Base-by-base conservation (phyloP, 2,113 vertebrate species). In the Epinephelus moara region DNA sequence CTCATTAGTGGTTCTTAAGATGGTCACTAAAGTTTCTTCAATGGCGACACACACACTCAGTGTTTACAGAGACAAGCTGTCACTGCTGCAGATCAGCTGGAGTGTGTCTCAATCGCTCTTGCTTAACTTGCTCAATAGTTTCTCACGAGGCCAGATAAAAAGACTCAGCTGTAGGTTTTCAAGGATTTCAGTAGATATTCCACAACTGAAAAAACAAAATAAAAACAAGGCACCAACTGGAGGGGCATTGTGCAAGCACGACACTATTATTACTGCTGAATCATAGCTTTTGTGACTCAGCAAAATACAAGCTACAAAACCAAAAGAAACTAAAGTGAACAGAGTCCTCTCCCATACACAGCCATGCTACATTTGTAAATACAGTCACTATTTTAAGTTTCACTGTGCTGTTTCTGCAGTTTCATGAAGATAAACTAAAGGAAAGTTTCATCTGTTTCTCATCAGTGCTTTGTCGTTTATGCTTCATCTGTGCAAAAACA, bases 201-300 rank as follows among this genome's bases (percentile, higher is more conserved):
- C 78, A 81, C 55, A 80, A 71, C 60, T 76, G 67, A 84, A 91
- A 90, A 82, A 47, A 59, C 61, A 73, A 27, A 87, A 73, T 50
- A 69, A 81, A 84, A 67, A 33, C 37, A 52, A 57, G 61, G 55
- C 81, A 87, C 50, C 74, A 88, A 89, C 60, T 86, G 70, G 68
- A 81, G 80, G 75, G 71, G 50, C 53, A 73, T 74, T 70, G 70
- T 60, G 67, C 77, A 85, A 45, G 68, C 70, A 11, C 42, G 67
- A 69, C 57, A 80, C 73, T 67, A 45, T 74, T 62, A 81, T 89
- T 86, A 76, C 59, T 82, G 79, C 86, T 86, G 80, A 91, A 91
- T 90, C 80, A 90, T 30, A 37, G 80, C 55, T 62, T 80, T 70
- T 75, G 78, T 88, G 77, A 85, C 83, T 75, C 75, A 82, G 81